Evolutionary conservation across 2,888 invertebrate species (phyloP), one percentile per base, ranked within the genome.

Genomic region (Thumatha senex): DNA sequence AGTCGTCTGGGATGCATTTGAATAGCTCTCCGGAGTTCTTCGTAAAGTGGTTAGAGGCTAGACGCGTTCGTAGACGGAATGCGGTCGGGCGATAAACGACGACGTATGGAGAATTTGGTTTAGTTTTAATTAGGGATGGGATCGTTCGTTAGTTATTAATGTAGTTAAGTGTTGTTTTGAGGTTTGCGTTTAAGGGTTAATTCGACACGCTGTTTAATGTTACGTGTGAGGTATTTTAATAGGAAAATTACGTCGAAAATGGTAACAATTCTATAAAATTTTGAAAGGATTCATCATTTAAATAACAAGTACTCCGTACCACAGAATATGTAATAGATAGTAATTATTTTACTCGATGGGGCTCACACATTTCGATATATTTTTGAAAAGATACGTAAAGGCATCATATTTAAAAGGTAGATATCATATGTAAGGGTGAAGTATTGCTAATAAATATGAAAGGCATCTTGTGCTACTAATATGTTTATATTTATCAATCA

Each of bases 61-160:
- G 89, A 90, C 89, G 84, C 73, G 68, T 64, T 67, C 29, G 83
- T 80, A 89, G 89, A 89, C 89, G 80, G 72, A 67, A 63, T 71
- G 78, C 64, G 76, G 76, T 74, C 56, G 58, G 62, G 30, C 58
- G 64, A 61, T 67, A 53, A 61, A 63, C 53, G 52, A 24, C 18
- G 18, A 24, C 47, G 58, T 54, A 51, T 39, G 48, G 63, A 59
- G 65, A 57, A 70, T 57, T 65, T 66, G 70, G 63, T 70, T 72
- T 64, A 76, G 71, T 78, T 78, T 68, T 72, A 74, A 78, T 76
- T 70, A 66, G 61, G 64, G 65, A 60, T 61, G 55, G 46, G 59
- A 38, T 52, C 36, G 41, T 66, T 64, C 54, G 67, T 70, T 66
- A 72, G 72, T 67, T 72, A 70, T 74, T 69, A 50, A 57, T 46